Percentiles rank a stretch among this genome's conserved stretches.
phyloP scores from a whole-genome alignment of 2,113 vertebrate species.

The Plectropomus leopardus region DNA sequence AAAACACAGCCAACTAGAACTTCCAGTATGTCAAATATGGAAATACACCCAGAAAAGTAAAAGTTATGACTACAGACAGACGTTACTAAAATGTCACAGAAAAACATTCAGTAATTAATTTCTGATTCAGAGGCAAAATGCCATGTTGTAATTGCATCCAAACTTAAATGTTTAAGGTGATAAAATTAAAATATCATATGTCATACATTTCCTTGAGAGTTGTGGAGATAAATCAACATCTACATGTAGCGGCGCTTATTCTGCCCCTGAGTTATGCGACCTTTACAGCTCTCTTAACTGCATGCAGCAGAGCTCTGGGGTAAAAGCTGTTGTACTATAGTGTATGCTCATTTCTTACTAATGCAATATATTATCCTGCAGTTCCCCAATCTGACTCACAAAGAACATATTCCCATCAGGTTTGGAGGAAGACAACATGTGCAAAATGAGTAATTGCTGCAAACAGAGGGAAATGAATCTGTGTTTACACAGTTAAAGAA shows the following conservation, averaged over 20 bases:
- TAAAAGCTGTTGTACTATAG: constrained; percentile 56
- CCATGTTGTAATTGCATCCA: constrained; percentile 51
- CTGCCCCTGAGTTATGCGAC: constrained; percentile 55
- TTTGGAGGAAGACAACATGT: constrained; percentile 29
- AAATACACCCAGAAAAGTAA: no score
- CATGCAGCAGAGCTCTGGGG: constrained; percentile 23
- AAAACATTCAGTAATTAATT: constrained; percentile 52
- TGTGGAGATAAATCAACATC: constrained; percentile 74
- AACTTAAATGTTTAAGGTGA: constrained; percentile 57
- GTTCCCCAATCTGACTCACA: constrained; percentile 63
- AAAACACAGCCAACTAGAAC: not conserved
- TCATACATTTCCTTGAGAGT: constrained; percentile 53
- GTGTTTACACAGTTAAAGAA: constrained; percentile 54
- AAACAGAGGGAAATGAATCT: constrained; percentile 52
- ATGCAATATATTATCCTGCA: constrained; percentile 66
- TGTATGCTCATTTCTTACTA: constrained; percentile 62
- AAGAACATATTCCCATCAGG: constrained; percentile 62
- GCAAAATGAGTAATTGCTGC: constrained; percentile 62
- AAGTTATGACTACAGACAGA: constrained; percentile 66
- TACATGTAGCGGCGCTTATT: constrained; percentile 53
- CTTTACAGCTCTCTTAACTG: constrained; percentile 67
- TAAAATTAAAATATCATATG: constrained; percentile 46
- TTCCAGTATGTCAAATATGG: constrained; percentile 47
- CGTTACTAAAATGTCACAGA: constrained; percentile 73
- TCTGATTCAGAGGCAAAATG: constrained; percentile 49